phyloP scores from a whole-genome alignment of 2,888 invertebrate species.

The Caenorhabditis zanzibari region DNA sequence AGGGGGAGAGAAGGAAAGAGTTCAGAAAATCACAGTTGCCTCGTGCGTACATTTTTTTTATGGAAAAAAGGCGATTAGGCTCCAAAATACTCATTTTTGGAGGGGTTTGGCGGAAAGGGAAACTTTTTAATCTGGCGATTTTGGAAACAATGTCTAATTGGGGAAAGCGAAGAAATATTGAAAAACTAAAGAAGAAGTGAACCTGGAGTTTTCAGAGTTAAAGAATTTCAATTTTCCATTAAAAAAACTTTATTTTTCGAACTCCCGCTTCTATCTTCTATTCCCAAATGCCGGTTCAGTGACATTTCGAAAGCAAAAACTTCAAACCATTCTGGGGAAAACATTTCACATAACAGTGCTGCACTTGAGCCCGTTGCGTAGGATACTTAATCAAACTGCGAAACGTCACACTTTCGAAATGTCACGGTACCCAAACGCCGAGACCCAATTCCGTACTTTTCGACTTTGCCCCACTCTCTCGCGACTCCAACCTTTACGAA shows the following conservation, averaged over 20 bases:
- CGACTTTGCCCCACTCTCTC: constrained; percentile 44
- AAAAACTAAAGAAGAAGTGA: not conserved
- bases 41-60: constrained; percentile 9
- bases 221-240: too few species aligned
- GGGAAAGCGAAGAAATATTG: not conserved
- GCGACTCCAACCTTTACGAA: constrained; percentile 11
- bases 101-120: not conserved
- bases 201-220: too few species aligned
- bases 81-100: not conserved
- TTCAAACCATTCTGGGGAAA: too few species aligned
- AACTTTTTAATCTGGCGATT: not conserved
- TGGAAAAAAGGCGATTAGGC: constrained; percentile 15
- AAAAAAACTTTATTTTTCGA: too few species aligned
- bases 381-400: not conserved
- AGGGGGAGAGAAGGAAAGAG: constrained; percentile 1
- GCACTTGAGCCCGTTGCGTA: too few species aligned
- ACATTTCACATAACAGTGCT: too few species aligned
- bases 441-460: constrained; percentile 14
- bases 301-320: too few species aligned
- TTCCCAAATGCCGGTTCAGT: too few species aligned
- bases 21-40: constrained; percentile 46
- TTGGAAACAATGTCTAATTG: too few species aligned
- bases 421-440: not conserved
- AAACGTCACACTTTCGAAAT: not conserved
- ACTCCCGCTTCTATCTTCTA: too few species aligned